Evolutionary conservation across 2,113 vertebrate genomes (phyloP), one percentile per base, ranked within the genome.

Genomic region (Podarcis raffonei): DNA sequence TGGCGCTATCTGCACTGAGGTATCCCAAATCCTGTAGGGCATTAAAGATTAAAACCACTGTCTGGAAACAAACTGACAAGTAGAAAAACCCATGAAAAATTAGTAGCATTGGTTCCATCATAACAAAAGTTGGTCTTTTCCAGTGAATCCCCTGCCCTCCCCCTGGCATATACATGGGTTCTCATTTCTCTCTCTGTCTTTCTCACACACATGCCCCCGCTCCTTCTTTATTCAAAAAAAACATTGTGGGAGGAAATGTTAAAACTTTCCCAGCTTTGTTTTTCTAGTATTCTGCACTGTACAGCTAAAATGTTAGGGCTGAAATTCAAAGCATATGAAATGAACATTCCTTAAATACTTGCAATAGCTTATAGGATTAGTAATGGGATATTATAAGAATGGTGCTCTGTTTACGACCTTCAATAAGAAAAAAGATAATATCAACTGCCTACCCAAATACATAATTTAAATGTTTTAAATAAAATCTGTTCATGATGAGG

Each of bases 321-420:
- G 87, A 86, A 89, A 93, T 90, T 93, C 83, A 89, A 84, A 94
- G 90, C 85, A 94, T 96, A 90, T 94, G 96, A 95, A 96, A 93
- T 90, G 93, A 93, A 72, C 96, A 98, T 98, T 97, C 97, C 94
- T 97, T 82, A 97, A 96, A 97, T 97, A 87, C 86, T 95, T 97
- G 90, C 92, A 89, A 97, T 98, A 89, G 86, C 95, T 97, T 89
- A 89, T 89, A 84, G 94, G 93, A 95, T 97, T 96, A 97, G 95
- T 96, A 95, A 96, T 97, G 93, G 93, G 87, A 89, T 95, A 96
- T 95, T 95, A 93, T 94, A 96, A 95, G 95, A 97, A 97, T 95
- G 92, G 93, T 91, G 86, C 91, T 95, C 91, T 95, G 82, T 94
- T 93, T 92, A 87, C 62, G 78, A 88, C 85, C 87, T 91, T 74